Base-by-base conservation (phyloP, 2,113 vertebrate genomes). In the Elaphurus davidianus region DNA sequence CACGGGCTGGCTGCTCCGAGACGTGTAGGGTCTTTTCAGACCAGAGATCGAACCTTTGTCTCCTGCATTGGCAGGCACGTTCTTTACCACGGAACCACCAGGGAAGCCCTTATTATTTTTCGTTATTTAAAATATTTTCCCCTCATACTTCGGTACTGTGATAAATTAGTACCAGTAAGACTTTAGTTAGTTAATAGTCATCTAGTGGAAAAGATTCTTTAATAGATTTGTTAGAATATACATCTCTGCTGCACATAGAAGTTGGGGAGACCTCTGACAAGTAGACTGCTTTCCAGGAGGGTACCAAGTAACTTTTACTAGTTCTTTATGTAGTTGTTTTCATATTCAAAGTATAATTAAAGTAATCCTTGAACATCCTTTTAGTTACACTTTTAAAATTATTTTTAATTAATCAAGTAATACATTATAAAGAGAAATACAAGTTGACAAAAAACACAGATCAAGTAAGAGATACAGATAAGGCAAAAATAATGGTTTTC, bases 81-180 rank as follows among this genome's bases (percentile, higher is more conserved):
- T 40, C 71, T 76, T 27, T 43, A 27, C 36, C 36, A 43, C 36
- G 6, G 21, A 74, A 36, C 36, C 11, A 25, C 71, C 71, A 76
- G 71, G 71, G 23, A 76, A 43, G 71, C 36, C 40, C 40, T 95
- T 89, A 45, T 93, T 90, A 87, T 64, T 95, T 71, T 60, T 92
- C 19, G 36, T 92, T 92, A 76, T 90, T 64, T 90, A 91, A 90
- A 92, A 60, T 84, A 79, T 95, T 88, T 90, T 86, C 10, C 21
- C 52, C 21, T 92, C 23, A 95, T 40, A 57, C 3, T 90, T 92
- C 76, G 82, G 6, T 88, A 86, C 82, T 83, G 30, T 95, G 76
- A 52, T 98, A 87, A 87, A 71, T 97, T 76, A 92, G 33, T 92
- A 47, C 40, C 52, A 89, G 23, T 91, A 91, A 45, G 76, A 83